These are phyloP conservation scores for Empidonax traillii DNA, from an alignment of 2,113 vertebrate species.

Conservation along the genomic window DNA sequence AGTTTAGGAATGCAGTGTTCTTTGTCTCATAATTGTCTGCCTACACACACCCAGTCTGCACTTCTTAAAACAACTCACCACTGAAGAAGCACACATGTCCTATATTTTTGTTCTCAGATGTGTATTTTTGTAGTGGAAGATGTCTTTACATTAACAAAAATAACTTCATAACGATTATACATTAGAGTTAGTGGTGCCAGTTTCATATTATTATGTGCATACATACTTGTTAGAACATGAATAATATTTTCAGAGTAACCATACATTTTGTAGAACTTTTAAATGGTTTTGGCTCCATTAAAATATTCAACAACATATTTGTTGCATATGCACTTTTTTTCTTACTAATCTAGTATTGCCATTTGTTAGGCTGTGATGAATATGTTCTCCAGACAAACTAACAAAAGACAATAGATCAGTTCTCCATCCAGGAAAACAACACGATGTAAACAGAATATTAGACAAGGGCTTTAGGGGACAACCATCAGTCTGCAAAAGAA, in stretches of 20 bases:
- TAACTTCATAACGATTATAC: conserved; percentile 14
- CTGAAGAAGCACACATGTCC: neutral
- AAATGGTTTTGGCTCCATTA: neutral
- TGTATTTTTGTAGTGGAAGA: conserved; percentile 42
- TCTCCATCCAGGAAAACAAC: neutral
- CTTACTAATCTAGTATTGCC: neutral
- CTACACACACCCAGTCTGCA: conserved; percentile 11
- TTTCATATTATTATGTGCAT: neutral
- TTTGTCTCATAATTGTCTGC: conserved; percentile 57
- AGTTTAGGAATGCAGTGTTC: conserved; percentile 51
- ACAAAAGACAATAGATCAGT: neutral
- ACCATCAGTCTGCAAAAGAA: conserved; percentile 4
- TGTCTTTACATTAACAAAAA: conserved; percentile 52
- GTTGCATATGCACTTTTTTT: neutral
- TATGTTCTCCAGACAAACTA: neutral
- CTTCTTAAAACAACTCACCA: conserved; percentile 13
- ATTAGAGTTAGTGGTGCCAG: neutral
- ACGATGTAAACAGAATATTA: conserved; percentile 19
- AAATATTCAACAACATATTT: neutral
- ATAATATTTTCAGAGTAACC: neutral
- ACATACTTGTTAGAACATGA: neutral
- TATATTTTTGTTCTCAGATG: conserved; percentile 38
- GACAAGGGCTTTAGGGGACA: conserved; percentile 45
- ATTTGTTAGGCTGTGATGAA: conserved; percentile 19
- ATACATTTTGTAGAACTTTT: neutral